Evolutionary conservation across 2,888 invertebrate genomes (phyloP).

Genomic region (Chloroclystis v-ata): DNA sequence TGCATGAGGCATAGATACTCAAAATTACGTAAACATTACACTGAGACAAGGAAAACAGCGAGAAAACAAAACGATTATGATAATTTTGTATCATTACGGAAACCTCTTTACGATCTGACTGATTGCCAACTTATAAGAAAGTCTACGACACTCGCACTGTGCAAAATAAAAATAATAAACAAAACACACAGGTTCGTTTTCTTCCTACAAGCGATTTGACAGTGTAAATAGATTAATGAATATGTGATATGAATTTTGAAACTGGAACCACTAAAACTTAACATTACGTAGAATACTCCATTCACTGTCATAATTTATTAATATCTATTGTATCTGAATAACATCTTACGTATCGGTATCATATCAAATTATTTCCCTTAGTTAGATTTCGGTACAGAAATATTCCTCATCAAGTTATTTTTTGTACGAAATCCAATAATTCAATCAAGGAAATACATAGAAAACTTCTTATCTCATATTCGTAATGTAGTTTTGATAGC

Average conservation of each 20-base stretch:
- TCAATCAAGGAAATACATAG: neutral
- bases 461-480: slow-evolving; percentile 1
- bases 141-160: slow-evolving; percentile 7
- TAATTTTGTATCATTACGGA: slow-evolving; percentile 26
- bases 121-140: slow-evolving; percentile 37
- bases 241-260: neutral
- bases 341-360: too few relatives aligned
- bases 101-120: slow-evolving; percentile 44
- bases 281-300: too few relatives aligned
- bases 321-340: too few relatives aligned
- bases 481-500: slow-evolving; percentile 3
- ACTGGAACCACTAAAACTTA: too few relatives aligned
- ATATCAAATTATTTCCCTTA: too few relatives aligned
- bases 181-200: slow-evolving; percentile 15
- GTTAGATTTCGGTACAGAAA: too few relatives aligned
- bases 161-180: too few relatives aligned
- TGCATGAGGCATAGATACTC: too few relatives aligned
- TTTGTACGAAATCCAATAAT: neutral
- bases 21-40: slow-evolving; percentile 21
- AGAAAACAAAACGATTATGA: slow-evolving; percentile 27
- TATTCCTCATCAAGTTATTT: neutral
- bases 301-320: too few relatives aligned
- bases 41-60: slow-evolving; percentile 12
- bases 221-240: neutral
- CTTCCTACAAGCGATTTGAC: slow-evolving; percentile 7